Percentiles rank a stretch among this genome's conserved stretches.
phyloP scores from a whole-genome alignment of 2,888 invertebrate species.

The Leptinotarsa peninsularis region DNA sequence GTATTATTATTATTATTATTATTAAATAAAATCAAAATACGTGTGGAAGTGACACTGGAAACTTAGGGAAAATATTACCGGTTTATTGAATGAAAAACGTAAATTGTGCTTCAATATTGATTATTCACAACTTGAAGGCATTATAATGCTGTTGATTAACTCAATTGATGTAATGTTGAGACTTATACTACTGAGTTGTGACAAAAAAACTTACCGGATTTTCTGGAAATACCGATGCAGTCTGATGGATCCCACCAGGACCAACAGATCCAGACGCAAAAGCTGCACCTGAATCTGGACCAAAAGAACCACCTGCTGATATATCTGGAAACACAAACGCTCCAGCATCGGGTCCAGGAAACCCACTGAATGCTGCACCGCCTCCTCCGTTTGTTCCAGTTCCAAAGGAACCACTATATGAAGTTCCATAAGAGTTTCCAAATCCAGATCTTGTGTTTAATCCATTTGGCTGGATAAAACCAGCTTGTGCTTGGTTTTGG shows the following conservation, averaged over 20 bases:
- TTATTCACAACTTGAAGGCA: too few species aligned
- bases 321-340: constrained; percentile 34
- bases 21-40: too few species aligned
- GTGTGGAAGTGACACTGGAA: too few species aligned
- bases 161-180: too few species aligned
- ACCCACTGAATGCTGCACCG: constrained; percentile 39
- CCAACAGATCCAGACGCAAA: constrained; percentile 70
- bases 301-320: constrained; percentile 39
- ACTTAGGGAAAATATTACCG: too few species aligned
- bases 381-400: constrained; percentile 38
- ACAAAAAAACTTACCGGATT: constrained; percentile 69
- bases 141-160: too few species aligned
- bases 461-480: constrained; percentile 3
- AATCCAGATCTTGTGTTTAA: constrained; percentile 21
- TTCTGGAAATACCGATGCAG: constrained; percentile 71
- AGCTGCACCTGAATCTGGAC: constrained; percentile 59
- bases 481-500: constrained; percentile 30
- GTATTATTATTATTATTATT: too few species aligned
- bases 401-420: constrained; percentile 42
- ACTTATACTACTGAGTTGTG: too few species aligned
- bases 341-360: constrained; percentile 22
- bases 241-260: constrained; percentile 70
- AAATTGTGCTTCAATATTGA: too few species aligned
- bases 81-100: too few species aligned
- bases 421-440: constrained; percentile 7